phyloP scores from a whole-genome alignment of 2,113 vertebrate species.

The Albula glossodonta region DNA sequence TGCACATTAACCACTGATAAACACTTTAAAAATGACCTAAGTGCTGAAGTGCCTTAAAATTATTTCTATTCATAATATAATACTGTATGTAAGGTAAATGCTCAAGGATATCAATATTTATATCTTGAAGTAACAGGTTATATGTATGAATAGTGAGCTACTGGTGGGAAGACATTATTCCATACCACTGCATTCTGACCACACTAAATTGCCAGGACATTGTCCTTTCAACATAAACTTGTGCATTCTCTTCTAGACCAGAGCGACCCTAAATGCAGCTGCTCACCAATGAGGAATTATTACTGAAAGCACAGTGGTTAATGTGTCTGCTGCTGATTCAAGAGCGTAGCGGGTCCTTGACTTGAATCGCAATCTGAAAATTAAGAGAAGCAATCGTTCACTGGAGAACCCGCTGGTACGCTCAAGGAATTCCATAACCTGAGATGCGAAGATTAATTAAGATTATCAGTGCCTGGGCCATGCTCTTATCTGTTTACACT shows the following conservation, averaged over 20 bases:
- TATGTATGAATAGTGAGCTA: neutral
- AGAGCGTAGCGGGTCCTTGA: slow-evolving; percentile 24
- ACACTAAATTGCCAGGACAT: neutral
- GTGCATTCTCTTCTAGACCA: neutral
- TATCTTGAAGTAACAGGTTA: slow-evolving; percentile 1
- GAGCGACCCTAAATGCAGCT: slow-evolving; percentile 12
- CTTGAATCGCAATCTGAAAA: slow-evolving; percentile 52
- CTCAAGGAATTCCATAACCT: slow-evolving; percentile 52
- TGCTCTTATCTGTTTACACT: slow-evolving; percentile 55
- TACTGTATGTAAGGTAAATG: slow-evolving; percentile 4
- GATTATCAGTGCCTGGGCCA: slow-evolving; percentile 61
- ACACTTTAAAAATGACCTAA: slow-evolving; percentile 17
- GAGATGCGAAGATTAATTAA: slow-evolving; percentile 70
- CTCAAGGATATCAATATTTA: slow-evolving; percentile 19
- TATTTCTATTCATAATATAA: slow-evolving; percentile 11
- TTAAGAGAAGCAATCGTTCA: slow-evolving; percentile 32
- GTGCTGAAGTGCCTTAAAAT: neutral
- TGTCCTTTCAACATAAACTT: neutral
- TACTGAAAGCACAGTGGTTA: slow-evolving; percentile 11
- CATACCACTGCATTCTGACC: neutral
- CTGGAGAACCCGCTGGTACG: slow-evolving; percentile 39
- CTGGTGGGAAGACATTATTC: neutral
- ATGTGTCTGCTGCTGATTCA: slow-evolving; percentile 35
- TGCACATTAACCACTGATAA: slow-evolving; percentile 31
- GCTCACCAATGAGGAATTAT: slow-evolving; percentile 14